phyloP scores from a whole-genome alignment of 2,888 invertebrate genomes.

The Rhagonycha lutea region DNA sequence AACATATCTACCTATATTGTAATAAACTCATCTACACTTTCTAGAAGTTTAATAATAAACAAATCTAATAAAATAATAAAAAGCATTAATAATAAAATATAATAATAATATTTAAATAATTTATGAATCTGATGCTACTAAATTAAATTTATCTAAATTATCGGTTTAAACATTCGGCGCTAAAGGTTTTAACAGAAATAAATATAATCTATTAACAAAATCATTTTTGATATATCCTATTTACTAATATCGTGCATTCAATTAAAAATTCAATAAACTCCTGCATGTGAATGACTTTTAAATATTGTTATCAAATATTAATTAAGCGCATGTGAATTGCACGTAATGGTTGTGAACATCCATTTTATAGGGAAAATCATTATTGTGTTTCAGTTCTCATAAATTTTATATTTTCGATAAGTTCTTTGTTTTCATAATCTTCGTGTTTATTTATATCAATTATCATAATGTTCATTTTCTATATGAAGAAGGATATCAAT shows the following conservation, averaged over 20 bases:
- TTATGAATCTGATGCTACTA: no score
- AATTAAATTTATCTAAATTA: neutral
- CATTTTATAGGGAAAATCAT: neutral
- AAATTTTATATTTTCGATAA: neutral
- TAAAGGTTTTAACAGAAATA: neutral
- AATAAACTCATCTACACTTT: no score
- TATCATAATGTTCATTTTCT: neutral
- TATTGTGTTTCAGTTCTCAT: neutral
- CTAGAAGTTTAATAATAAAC: neutral
- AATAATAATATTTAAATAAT: no score
- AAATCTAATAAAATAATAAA: neutral
- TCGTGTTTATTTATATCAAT: neutral
- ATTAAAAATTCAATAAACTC: neutral
- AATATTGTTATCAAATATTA: neutral
- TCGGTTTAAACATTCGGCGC: neutral
- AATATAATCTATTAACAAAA: neutral
- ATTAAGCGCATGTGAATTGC: slow-evolving; percentile 1
- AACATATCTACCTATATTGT: no score
- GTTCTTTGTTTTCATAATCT: neutral
- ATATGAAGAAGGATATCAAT: neutral
- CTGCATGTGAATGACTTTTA: neutral
- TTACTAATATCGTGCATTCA: neutral
- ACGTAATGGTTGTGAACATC: neutral
- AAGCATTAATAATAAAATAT: no score
- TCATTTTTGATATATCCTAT: neutral